Conservation (phyloP, 2,888 invertebrate species). For the Cheilosia grossa region DNA sequence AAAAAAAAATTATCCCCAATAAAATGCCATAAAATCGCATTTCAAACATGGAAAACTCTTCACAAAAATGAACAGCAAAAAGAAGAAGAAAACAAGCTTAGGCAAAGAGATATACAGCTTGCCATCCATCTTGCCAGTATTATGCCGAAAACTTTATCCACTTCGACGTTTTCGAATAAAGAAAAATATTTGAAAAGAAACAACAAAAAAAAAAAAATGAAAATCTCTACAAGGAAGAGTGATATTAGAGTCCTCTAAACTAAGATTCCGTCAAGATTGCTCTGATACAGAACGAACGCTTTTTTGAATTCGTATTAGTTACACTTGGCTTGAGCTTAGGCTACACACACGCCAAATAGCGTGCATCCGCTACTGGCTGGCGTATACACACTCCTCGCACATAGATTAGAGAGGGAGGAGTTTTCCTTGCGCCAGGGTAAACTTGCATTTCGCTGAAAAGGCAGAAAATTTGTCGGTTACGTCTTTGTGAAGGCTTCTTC, state of each 20-base stretch:
- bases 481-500: slow-evolving; percentile 66
- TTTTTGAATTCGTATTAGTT: slow-evolving; percentile 71
- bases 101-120: slow-evolving; percentile 12
- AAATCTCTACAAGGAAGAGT: slow-evolving; percentile 25
- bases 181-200: slow-evolving; percentile 33
- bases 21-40: slow-evolving; percentile 44
- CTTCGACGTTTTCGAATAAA: slow-evolving; percentile 46
- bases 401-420: slow-evolving; percentile 46
- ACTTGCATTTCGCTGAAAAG: slow-evolving; percentile 70
- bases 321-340: slow-evolving; percentile 68
- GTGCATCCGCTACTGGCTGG: slow-evolving; percentile 43
- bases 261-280: slow-evolving; percentile 71
- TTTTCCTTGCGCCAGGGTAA: slow-evolving; percentile 63
- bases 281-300: slow-evolving; percentile 63
- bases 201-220: background rate
- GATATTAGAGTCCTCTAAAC: slow-evolving; percentile 67
- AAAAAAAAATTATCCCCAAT: slow-evolving; percentile 38
- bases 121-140: background rate
- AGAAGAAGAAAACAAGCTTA: slow-evolving; percentile 27
- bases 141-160: slow-evolving; percentile 55
- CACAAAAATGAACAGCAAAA: background rate
- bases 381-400: slow-evolving; percentile 38
- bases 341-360: slow-evolving; percentile 70
- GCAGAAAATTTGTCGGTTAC: slow-evolving; percentile 69
- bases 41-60: slow-evolving; percentile 30